Conservation (phyloP, 2,888 invertebrate genomes). For the Sarcophaga caerulescens region DNA sequence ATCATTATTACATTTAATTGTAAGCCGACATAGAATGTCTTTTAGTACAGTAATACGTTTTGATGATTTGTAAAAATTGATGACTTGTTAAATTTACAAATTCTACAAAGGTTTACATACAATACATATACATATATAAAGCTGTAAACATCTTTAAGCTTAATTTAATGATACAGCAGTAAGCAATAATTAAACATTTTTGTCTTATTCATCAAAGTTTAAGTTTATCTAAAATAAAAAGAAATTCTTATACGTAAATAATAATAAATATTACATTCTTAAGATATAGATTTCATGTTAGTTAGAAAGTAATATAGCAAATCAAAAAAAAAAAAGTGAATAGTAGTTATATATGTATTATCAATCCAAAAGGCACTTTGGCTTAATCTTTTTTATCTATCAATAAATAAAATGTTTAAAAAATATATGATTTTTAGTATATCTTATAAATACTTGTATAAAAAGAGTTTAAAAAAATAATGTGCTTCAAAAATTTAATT, state of each 20-base stretch:
- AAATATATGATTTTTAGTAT: constrained; percentile 1
- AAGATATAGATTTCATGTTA: neutral
- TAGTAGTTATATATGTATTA: constrained; percentile 50
- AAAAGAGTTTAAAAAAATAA: constrained; percentile 9
- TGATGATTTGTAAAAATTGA: too few relatives aligned
- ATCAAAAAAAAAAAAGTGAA: constrained; percentile 34
- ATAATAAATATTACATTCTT: constrained; percentile 13
- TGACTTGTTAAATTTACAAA: too few relatives aligned
- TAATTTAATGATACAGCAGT: too few relatives aligned
- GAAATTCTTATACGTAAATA: neutral
- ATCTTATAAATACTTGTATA: constrained; percentile 21
- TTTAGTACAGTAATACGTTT: too few relatives aligned
- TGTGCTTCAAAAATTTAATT: constrained; percentile 29
- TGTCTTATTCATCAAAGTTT: too few relatives aligned
- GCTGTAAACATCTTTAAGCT: too few relatives aligned
- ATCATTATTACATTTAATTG: too few relatives aligned
- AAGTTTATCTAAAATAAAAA: neutral
- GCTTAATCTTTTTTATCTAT: constrained; percentile 57
- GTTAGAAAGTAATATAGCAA: neutral
- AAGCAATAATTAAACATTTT: too few relatives aligned
- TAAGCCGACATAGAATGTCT: too few relatives aligned
- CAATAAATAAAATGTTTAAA: constrained; percentile 32
- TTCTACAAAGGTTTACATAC: too few relatives aligned
- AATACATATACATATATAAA: too few relatives aligned
- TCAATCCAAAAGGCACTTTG: constrained; percentile 67